Conservation (phyloP, 2,113 vertebrate genomes). For the Sturnira hondurensis region DNA sequence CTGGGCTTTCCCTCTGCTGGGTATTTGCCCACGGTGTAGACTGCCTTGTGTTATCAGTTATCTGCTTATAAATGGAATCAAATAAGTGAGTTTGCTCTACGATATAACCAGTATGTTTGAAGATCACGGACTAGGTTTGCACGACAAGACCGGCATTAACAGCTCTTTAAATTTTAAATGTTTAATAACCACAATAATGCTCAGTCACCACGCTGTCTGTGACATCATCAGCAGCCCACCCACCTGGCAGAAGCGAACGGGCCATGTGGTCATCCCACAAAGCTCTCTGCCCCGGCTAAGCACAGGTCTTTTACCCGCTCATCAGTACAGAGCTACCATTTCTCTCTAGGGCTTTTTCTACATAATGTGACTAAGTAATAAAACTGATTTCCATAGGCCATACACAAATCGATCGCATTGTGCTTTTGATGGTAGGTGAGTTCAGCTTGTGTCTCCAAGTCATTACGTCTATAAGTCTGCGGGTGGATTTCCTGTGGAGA, state of each 20-base stretch:
- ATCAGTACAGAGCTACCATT: background rate
- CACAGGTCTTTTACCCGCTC: background rate
- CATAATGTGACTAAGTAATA: background rate
- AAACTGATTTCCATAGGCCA: background rate
- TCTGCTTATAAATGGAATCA: background rate
- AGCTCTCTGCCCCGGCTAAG: background rate
- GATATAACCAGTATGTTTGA: background rate
- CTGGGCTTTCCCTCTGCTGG: background rate
- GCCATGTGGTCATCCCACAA: background rate
- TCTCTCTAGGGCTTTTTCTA: background rate
- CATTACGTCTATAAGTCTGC: rapidly evolving
- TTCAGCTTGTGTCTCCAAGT: background rate
- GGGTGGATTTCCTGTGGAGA: background rate
- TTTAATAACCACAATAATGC: background rate
- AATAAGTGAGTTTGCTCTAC: background rate
- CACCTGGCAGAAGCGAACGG: background rate
- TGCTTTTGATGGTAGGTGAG: background rate
- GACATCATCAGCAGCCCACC: background rate
- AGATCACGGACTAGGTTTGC: background rate
- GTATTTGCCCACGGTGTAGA: background rate
- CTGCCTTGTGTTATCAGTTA: background rate
- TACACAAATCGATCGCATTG: background rate
- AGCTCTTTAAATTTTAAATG: background rate
- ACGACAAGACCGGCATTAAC: background rate
- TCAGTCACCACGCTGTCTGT: background rate